Evolutionary conservation across 2,113 vertebrate species (phyloP).

Genomic region (Caretta caretta): DNA sequence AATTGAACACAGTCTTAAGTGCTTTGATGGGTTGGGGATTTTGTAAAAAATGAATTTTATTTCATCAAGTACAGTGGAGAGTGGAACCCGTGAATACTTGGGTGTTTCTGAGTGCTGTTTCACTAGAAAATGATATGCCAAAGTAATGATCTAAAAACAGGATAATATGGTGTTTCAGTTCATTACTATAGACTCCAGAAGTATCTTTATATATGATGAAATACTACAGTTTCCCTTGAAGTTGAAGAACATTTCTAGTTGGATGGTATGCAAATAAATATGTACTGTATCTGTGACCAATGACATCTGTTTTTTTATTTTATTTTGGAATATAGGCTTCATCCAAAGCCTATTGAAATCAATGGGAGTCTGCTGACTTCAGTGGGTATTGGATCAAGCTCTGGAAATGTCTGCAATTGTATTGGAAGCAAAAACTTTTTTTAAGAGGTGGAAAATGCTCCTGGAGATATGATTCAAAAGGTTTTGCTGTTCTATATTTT

Average conservation of each 20-base stretch:
- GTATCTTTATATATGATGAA: not conserved
- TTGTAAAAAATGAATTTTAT: not conserved
- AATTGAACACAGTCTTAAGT: not conserved
- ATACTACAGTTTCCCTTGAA: not conserved
- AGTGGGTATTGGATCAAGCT: not conserved
- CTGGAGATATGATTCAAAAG: not conserved
- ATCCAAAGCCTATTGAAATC: not conserved
- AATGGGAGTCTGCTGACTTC: not conserved
- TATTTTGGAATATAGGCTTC: not conserved
- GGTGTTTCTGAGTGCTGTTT: not conserved
- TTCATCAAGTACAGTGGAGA: not conserved
- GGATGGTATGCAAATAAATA: not conserved
- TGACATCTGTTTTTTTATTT: not conserved
- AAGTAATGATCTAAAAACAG: not conserved
- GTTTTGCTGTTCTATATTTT: not conserved
- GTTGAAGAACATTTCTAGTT: not conserved
- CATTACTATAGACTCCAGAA: not conserved
- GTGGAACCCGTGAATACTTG: not conserved
- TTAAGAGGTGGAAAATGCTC: not conserved
- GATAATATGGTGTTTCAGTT: not conserved
- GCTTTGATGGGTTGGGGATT: not conserved
- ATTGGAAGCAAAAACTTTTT: not conserved
- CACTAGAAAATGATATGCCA: not conserved
- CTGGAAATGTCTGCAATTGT: not conserved
- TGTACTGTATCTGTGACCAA: not conserved